phyloP scores from a whole-genome alignment of 2,113 vertebrate species.

The Bubo scandiacus region DNA sequence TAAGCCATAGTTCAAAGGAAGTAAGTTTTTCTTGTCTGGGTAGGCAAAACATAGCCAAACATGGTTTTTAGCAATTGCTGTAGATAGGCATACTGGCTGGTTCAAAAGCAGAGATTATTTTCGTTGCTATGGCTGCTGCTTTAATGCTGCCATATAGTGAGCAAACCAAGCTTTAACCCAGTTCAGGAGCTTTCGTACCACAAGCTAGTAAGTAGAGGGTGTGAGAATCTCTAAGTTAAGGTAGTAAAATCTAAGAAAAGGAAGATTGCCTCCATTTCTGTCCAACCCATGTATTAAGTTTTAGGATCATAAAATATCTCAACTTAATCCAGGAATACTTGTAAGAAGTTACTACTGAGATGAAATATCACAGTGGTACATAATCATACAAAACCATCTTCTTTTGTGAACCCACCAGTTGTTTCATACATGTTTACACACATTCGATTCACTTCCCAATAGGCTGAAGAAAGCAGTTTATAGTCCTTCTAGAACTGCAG shows the following conservation, averaged over 20 bases:
- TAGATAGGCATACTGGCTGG: neutral
- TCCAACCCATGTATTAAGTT: neutral
- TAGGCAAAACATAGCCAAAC: neutral
- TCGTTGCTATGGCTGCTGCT: neutral
- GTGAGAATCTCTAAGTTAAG: neutral
- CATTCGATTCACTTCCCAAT: neutral
- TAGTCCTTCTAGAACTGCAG: neutral
- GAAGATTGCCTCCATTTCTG: neutral
- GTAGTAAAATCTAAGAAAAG: neutral
- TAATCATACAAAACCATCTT: neutral
- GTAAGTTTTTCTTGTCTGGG: neutral
- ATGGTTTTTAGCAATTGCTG: neutral
- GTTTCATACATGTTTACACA: rapidly evolving
- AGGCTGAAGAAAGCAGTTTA: neutral
- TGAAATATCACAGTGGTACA: neutral
- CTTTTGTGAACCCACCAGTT: neutral
- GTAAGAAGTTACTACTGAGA: neutral
- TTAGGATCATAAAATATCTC: neutral
- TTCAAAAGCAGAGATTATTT: neutral
- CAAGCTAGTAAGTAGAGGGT: neutral
- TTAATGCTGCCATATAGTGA: neutral
- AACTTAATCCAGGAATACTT: neutral
- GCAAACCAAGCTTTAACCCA: neutral
- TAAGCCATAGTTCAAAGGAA: neutral
- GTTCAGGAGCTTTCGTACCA: neutral